These are phyloP conservation scores for Nycteola revayana DNA, from an alignment of 2,888 invertebrate genomes.

Conservation along the genomic window DNA sequence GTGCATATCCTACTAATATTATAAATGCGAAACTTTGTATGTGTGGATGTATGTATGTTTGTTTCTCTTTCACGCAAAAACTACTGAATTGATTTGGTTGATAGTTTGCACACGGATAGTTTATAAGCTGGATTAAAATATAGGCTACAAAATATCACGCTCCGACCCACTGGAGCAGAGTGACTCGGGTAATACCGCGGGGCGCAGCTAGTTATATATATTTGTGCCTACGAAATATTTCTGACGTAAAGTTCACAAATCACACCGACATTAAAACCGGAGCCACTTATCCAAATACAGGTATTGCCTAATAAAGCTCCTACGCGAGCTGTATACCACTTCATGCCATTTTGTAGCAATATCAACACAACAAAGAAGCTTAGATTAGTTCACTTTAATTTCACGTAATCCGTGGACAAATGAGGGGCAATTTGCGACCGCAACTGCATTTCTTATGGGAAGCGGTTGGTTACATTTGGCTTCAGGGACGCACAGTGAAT, in stretches of 20 bases:
- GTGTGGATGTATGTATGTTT: no score
- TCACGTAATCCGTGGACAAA: conserved; percentile 43
- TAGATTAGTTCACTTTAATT: conserved; percentile 45
- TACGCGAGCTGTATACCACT: conserved; percentile 1
- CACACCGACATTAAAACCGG: conserved; percentile 10
- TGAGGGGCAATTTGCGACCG: conserved; percentile 42
- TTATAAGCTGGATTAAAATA: no score
- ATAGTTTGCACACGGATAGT: no score
- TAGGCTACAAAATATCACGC: no score
- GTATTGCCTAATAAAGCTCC: conserved; percentile 16
- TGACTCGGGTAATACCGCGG: no score
- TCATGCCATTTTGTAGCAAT: no score
- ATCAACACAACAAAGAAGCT: conserved; percentile 3
- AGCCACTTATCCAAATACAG: conserved; percentile 18
- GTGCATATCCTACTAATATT: no score
- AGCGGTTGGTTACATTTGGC: conserved; percentile 39
- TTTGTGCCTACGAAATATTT: neutral
- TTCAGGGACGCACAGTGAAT: conserved; percentile 27
- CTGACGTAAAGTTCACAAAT: neutral
- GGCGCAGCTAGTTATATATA: no score
- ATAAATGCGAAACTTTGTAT: no score
- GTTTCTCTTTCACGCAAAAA: no score
- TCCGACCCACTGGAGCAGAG: no score
- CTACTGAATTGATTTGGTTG: no score
- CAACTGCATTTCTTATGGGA: conserved; percentile 51